Conservation (phyloP, 2,113 vertebrate genomes). For the Gymnorhina tibicen region DNA sequence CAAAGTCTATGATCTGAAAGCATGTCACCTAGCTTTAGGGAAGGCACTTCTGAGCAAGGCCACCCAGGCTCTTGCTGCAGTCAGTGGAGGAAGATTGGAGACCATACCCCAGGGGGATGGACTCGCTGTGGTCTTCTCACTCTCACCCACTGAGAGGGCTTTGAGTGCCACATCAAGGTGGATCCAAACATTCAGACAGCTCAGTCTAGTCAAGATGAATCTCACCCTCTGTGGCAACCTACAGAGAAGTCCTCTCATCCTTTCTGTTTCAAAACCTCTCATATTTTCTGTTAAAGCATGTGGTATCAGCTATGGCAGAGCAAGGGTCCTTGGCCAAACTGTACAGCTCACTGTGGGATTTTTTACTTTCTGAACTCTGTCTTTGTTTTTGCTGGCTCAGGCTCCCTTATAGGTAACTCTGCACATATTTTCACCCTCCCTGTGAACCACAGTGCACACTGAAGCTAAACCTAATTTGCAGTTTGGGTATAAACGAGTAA, state of each 20-base stretch:
- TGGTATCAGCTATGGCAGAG: neutral
- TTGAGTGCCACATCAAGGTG: neutral
- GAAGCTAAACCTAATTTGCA: slow-evolving; percentile 34
- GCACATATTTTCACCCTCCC: neutral
- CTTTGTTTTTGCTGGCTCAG: slow-evolving; percentile 41
- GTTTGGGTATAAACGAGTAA: slow-evolving; percentile 5
- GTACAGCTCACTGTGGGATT: neutral
- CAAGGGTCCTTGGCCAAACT: neutral
- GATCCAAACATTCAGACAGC: neutral
- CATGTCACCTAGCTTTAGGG: neutral
- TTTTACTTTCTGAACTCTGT: slow-evolving; percentile 1
- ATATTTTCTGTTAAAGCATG: neutral
- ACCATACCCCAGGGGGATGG: neutral
- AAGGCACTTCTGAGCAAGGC: neutral
- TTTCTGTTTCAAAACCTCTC: neutral
- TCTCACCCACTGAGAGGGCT: neutral
- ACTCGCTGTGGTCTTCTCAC: neutral
- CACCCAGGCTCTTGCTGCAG: neutral
- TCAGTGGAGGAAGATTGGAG: neutral
- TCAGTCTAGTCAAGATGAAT: neutral
- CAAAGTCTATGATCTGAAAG: neutral
- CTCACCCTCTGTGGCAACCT: neutral
- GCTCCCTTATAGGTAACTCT: neutral
- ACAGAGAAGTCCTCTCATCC: neutral
- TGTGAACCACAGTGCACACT: slow-evolving; percentile 12